Conservation (phyloP, 2,113 vertebrate genomes). For the Chaetodon trifascialis region DNA sequence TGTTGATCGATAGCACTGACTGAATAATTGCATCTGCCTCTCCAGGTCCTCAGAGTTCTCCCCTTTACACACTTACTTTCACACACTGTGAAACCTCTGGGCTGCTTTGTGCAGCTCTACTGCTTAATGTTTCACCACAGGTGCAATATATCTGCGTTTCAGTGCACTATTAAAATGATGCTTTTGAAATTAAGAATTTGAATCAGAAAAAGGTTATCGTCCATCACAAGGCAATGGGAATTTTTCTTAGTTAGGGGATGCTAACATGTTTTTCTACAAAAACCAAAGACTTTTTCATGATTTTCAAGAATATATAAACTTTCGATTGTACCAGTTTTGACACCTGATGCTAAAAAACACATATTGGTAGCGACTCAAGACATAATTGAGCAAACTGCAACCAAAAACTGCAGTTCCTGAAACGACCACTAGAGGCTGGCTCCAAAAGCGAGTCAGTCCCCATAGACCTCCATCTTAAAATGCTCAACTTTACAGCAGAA, state of each 20-base stretch:
- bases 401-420: no score
- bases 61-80: background rate
- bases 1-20: background rate
- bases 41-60: no score
- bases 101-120: background rate
- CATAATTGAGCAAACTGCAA: background rate
- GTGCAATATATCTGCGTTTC: background rate
- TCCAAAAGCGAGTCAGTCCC: no score
- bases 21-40: background rate
- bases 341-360: background rate
- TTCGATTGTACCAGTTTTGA: background rate
- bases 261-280: background rate
- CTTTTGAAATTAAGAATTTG: background rate
- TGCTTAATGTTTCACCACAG: no score
- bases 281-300: no score
- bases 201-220: background rate
- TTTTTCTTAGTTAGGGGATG: background rate
- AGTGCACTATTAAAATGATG: background rate
- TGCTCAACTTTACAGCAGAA: no score
- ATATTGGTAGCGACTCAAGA: background rate
- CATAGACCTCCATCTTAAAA: no score
- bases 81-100: background rate
- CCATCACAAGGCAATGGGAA: background rate
- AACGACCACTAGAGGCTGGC: no score
- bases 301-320: background rate